These are phyloP conservation scores for Sakesphorus luctuosus DNA, from an alignment of 2,113 vertebrate species.

Conservation along the genomic window DNA sequence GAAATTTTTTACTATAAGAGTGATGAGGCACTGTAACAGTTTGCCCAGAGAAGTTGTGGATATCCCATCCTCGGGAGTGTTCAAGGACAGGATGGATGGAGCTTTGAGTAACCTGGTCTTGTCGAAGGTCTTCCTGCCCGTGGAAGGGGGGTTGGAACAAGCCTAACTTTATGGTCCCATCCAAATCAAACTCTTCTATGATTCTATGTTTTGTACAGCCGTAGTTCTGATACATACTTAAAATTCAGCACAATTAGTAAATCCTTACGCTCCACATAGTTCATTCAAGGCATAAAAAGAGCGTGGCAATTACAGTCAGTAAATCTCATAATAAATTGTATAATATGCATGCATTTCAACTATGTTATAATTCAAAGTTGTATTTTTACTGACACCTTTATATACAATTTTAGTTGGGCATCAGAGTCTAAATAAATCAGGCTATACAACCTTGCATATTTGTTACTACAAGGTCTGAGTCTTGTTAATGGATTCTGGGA, in stretches of 20 bases:
- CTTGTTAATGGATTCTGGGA: neutral
- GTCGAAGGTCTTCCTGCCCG: neutral
- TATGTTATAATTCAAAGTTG: neutral
- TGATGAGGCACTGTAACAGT: neutral
- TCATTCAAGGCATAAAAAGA: neutral
- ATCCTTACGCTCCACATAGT: neutral
- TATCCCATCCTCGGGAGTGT: neutral
- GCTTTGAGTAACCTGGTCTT: neutral
- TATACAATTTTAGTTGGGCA: neutral
- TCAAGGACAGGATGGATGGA: neutral
- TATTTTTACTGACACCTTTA: neutral
- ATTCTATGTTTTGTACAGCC: neutral
- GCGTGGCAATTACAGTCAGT: neutral
- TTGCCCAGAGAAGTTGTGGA: neutral
- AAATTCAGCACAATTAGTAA: constrained; percentile 19
- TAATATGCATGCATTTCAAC: neutral
- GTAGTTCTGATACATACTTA: neutral
- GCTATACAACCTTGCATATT: neutral
- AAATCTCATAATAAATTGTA: constrained; percentile 12
- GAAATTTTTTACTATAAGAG: neutral
- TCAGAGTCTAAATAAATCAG: neutral
- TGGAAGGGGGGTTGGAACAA: too few relatives aligned
- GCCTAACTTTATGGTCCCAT: neutral
- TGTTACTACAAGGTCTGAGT: neutral
- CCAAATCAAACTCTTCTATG: neutral